These are phyloP conservation scores for Actenoides lindsayi DNA, from an alignment of 2,113 vertebrate species.

Conservation along the genomic window DNA sequence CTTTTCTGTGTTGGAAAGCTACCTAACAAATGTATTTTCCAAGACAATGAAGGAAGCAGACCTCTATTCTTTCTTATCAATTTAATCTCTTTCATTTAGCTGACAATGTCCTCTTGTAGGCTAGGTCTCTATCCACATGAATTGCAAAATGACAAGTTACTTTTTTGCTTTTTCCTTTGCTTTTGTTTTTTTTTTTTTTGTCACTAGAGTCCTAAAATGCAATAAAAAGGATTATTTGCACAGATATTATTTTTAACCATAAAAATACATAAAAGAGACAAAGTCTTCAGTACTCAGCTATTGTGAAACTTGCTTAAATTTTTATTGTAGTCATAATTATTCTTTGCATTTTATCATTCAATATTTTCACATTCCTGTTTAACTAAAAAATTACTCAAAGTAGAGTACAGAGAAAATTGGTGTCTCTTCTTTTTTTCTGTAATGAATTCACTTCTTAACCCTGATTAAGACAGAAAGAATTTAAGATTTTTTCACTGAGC, in stretches of 20 bases:
- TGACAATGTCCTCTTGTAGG: slow-evolving; percentile 29
- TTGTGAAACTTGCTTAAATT: not conserved
- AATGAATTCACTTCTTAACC: not conserved
- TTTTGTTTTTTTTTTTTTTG: not conserved
- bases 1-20: slow-evolving; percentile 40
- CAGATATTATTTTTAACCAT: not conserved
- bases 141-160: slow-evolving; percentile 47
- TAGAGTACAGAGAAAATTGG: not conserved
- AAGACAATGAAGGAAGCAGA: slow-evolving; percentile 53
- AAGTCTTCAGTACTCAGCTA: not conserved
- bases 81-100: slow-evolving; percentile 54
- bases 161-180: not conserved
- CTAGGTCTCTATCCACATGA: slow-evolving; percentile 47
- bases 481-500: not conserved
- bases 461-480: not conserved
- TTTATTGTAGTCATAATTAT: not conserved
- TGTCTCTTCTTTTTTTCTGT: not conserved
- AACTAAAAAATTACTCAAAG: slow-evolving; percentile 19
- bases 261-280: not conserved
- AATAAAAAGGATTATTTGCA: not conserved
- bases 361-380: not conserved
- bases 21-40: slow-evolving; percentile 57
- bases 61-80: slow-evolving; percentile 53
- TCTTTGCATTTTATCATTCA: not conserved
- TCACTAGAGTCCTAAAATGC: not conserved